Percentiles rank a stretch among this genome's conserved stretches.
phyloP scores from a whole-genome alignment of 2,888 invertebrate genomes.

The Xanthia togata region DNA sequence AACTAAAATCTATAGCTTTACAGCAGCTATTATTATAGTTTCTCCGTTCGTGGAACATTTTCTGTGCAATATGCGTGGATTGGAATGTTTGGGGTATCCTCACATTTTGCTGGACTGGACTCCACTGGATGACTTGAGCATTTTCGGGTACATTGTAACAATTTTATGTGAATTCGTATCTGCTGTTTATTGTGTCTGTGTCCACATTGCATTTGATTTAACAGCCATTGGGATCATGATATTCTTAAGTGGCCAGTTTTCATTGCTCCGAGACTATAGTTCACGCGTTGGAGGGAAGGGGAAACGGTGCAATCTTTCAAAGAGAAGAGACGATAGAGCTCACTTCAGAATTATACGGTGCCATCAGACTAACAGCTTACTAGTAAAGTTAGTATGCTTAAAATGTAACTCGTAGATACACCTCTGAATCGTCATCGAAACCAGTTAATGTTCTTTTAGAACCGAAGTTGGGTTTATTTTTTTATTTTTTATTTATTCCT shows the following conservation, averaged over 20 bases:
- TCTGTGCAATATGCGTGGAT: constrained; percentile 61
- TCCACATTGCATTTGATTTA: constrained; percentile 81
- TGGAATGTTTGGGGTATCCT: constrained; percentile 66
- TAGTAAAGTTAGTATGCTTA: constrained; percentile 75
- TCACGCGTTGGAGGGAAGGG: constrained; percentile 78
- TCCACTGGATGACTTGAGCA: constrained; percentile 71
- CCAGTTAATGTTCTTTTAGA: neutral
- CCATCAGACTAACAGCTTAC: constrained; percentile 73
- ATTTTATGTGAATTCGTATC: constrained; percentile 75
- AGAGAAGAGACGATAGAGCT: constrained; percentile 75
- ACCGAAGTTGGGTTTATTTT: neutral
- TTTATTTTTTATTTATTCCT: no score
- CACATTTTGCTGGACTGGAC: constrained; percentile 82
- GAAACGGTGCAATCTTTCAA: constrained; percentile 59
- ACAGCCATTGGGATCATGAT: constrained; percentile 80
- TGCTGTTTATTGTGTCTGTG: constrained; percentile 75
- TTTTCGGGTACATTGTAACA: constrained; percentile 72
- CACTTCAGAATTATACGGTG: constrained; percentile 77
- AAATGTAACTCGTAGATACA: neutral
- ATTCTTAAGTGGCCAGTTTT: constrained; percentile 81
- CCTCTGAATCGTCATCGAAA: neutral
- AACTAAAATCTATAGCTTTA: constrained; percentile 74
- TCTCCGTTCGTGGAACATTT: constrained; percentile 80
- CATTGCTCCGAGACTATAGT: constrained; percentile 73
- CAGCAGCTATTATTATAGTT: constrained; percentile 74